Conservation (phyloP, 2,888 invertebrate genomes). For the Rhyacophila evoluta region DNA sequence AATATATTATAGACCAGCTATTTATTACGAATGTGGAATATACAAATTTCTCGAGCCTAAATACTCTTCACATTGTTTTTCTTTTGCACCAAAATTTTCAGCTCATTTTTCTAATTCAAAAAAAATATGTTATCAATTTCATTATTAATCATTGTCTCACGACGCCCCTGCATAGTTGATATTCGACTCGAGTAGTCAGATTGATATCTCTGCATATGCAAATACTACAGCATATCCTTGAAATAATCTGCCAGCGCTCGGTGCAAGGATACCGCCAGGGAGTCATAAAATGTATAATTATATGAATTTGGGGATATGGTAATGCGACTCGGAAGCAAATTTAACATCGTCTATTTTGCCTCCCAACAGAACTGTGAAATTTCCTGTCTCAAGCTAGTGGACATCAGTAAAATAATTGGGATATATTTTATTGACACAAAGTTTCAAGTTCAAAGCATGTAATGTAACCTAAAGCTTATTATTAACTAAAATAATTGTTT, state of each 20-base stretch:
- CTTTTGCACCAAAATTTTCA: too few relatives aligned
- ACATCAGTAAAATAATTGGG: background rate
- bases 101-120: background rate
- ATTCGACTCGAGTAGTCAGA: background rate
- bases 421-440: background rate
- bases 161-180: background rate
- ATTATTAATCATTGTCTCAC: background rate
- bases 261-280: conserved; percentile 9
- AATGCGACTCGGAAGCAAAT: background rate
- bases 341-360: conserved; percentile 17
- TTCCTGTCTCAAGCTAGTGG: background rate
- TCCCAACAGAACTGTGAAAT: background rate
- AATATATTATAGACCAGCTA: too few relatives aligned
- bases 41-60: too few relatives aligned
- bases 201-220: conserved; percentile 49
- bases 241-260: conserved; percentile 36
- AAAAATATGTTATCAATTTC: background rate
- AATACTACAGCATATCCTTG: conserved; percentile 39
- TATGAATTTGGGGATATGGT: conserved; percentile 22
- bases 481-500: too few relatives aligned
- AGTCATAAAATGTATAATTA: conserved; percentile 10
- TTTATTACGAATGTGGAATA: too few relatives aligned
- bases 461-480: too few relatives aligned
- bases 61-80: too few relatives aligned
- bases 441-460: too few relatives aligned